Evolutionary conservation across 2,888 invertebrate species (phyloP), one percentile per base, ranked within the genome.

Genomic region (Octodonta nipae): DNA sequence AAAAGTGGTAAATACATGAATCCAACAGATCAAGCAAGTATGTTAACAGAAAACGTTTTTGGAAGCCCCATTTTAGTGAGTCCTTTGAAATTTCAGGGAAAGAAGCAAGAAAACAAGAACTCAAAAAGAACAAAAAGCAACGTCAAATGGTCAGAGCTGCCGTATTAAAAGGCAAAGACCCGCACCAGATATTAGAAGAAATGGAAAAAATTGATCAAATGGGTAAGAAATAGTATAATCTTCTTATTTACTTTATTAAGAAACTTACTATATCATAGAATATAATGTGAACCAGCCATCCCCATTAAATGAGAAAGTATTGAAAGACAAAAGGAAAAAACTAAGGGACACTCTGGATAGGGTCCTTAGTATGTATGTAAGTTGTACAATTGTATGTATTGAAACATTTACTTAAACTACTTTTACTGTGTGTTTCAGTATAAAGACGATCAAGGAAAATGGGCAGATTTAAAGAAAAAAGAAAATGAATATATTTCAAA

Each of bases 1-100:
- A 96, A 96, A 72, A 93, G 93, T 88, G 96, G 96, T 61, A 95
- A 95, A 75, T 95, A 91, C 55, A 96, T 98, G 95, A 98, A 98
- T 66, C 96, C 96, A 24, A 96, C 96, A 4, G 96, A 98, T 64
- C 95, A 95, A 79, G 93, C 93, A 37, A 73, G 95, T 89, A 76
- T 81, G 89, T 40, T 20, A n/a, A 10, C n/a, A n/a, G 6, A 7
- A 2, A n/a, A 27, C 11, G 14, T 3, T 24, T n/a, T 11, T 13
- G 4, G 14, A 25, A 16, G 25, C 13, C 5, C 15, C 3, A 15
- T 10, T 13, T 15, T 25, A 24, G 8, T 14, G 24, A 11, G n/a
- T 13, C n/a, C 3, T n/a, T 3, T 20, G 28, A n/a, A 5, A 20
- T 36, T 58, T 29, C 52, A 91, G 89, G 95, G 53, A 96, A 96